Conservation (phyloP, 2,113 vertebrate species). For the Cercocebus atys region DNA sequence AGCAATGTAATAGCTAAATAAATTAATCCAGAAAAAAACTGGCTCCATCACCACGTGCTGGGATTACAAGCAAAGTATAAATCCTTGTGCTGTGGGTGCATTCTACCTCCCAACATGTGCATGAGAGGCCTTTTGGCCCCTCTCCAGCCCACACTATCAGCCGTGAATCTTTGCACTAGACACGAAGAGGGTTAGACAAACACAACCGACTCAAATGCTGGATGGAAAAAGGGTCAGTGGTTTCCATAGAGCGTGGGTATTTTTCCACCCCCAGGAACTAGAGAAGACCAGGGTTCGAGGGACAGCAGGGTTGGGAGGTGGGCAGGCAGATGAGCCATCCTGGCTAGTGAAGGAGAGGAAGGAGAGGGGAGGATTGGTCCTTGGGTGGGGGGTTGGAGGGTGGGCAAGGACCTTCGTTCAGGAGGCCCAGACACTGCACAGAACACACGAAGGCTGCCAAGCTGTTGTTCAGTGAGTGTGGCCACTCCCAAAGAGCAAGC, state of each 20-base stretch:
- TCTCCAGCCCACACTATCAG: neutral
- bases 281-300: neutral
- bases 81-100: neutral
- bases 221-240: no score
- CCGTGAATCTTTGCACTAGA: neutral
- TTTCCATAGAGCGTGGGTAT: neutral
- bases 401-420: neutral
- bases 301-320: neutral
- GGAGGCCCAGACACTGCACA: accelerated
- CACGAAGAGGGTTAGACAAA: neutral
- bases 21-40: neutral
- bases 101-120: neutral
- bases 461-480: accelerated
- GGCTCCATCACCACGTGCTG: accelerated
- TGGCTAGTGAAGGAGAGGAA: neutral
- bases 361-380: no score
- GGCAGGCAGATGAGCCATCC: neutral
- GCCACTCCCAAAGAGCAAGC: neutral
- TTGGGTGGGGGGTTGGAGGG: neutral
- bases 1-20: neutral
- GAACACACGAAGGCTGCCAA: neutral
- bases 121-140: no score
- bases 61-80: neutral
- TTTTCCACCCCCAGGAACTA: neutral
- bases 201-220: accelerated